These are phyloP conservation scores for Hypomesus transpacificus DNA, from an alignment of 2,113 vertebrate genomes.

Conservation along the genomic window DNA sequence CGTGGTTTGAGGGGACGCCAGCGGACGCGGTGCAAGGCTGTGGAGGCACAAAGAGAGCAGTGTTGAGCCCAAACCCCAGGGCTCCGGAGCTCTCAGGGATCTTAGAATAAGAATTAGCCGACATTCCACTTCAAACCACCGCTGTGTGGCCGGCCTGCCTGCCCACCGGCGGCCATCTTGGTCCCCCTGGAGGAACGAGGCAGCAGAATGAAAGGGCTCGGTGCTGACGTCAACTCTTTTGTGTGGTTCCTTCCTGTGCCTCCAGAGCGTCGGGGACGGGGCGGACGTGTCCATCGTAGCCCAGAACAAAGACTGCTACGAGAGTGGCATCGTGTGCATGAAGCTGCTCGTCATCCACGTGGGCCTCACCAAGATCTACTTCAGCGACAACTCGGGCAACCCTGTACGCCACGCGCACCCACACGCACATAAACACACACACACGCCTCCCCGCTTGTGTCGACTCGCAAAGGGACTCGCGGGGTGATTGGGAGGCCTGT, in stretches of 20 bases:
- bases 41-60: constrained; percentile 59
- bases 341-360: constrained; percentile 91
- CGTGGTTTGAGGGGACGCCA: constrained; percentile 45
- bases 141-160: not conserved
- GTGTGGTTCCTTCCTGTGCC: constrained; percentile 19
- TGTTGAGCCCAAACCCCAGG: constrained; percentile 64
- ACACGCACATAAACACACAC: constrained; percentile 15
- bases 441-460: not conserved
- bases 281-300: constrained; percentile 87
- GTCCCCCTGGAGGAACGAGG: constrained; percentile 32
- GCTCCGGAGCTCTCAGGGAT: constrained; percentile 69
- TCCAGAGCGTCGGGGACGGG: constrained; percentile 84
- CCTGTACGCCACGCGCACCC: constrained; percentile 72
- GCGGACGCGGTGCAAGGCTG: constrained; percentile 53
- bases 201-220: constrained; percentile 3
- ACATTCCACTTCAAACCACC: constrained; percentile 44
- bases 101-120: constrained; percentile 71
- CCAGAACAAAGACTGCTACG: constrained; percentile 97
- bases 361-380: constrained; percentile 89
- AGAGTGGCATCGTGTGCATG: constrained; percentile 95
- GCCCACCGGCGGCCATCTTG: constrained; percentile 18
- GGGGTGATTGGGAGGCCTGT: too few species aligned
- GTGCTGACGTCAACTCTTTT: constrained; percentile 25
- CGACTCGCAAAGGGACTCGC: too few species aligned
- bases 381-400: constrained; percentile 84